Evolutionary conservation across 1,140 invertebrate species (phyloP), one percentile per base, ranked within the genome.

Genomic region (Lanistes nyassanus): DNA sequence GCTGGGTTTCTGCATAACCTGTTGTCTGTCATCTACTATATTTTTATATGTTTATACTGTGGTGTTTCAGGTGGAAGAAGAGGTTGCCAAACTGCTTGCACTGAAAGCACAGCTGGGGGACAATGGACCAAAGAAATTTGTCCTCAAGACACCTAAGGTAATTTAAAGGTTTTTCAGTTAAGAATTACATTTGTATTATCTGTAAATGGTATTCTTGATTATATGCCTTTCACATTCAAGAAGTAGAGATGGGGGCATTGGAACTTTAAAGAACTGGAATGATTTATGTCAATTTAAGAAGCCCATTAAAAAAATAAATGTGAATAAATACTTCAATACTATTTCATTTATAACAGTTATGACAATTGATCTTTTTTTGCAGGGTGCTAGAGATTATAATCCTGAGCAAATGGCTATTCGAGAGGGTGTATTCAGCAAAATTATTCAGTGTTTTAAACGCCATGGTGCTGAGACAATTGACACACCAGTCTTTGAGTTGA

Each of bases 391-490:
- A 76, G 98, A 99, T 88, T 99, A 96, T 91, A 93, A 92, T 75
- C 97, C 98, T 0, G 92, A 95, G 82, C 96, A 99, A 89, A 99
- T 99, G 97, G 93, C 95, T 0, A 90, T 99, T 70, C 92, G 98
- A 19, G 93, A 97, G 82, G 92, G 93, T 80, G 97, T 98, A 0
- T 91, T 99, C 69, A 92, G 94, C 71, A 97, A 95, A 89, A 96
- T 99, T 81, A 92, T 95, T 19, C 86, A 92, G 51, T 94, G 97
- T 76, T 99, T 99, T 85, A 97, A 99, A 89, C 94, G 93, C 72
- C 98, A 99, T 88, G 98, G 98, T n/a, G 98, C 97, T 65, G 96
- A 97, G 86, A 96, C 96, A 26, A 98, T 99, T 87, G 98, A 99
- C 85, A 99, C 98, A 60, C 98, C 98, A 74, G 95, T 99, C 23